Conservation (phyloP, 2,888 invertebrate genomes). For the Andrena praecox region DNA sequence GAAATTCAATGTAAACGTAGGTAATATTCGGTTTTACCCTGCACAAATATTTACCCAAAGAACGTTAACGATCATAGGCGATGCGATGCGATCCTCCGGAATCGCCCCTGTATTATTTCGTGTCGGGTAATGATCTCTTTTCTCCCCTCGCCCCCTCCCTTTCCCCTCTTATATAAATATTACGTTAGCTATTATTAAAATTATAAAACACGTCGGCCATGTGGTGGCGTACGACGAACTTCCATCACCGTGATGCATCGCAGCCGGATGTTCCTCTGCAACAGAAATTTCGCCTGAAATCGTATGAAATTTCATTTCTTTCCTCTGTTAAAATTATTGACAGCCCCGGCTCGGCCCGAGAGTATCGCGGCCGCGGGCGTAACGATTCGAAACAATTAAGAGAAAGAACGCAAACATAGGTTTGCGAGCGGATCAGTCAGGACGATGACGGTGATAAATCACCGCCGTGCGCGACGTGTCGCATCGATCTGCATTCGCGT, state of each 20-base stretch:
- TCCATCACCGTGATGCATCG: constrained; percentile 91
- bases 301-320: neutral
- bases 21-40: constrained; percentile 76
- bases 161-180: constrained; percentile 76
- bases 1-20: constrained; percentile 73
- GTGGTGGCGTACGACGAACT: constrained; percentile 84
- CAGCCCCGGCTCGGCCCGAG: neutral
- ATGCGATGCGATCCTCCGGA: constrained; percentile 40
- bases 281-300: constrained; percentile 75
- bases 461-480: constrained; percentile 44
- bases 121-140: constrained; percentile 40
- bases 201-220: constrained; percentile 76
- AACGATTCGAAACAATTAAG: constrained; percentile 53
- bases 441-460: constrained; percentile 70
- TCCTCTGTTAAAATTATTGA: neutral
- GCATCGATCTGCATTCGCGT: constrained; percentile 57
- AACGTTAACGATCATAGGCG: constrained; percentile 64
- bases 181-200: constrained; percentile 75
- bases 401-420: constrained; percentile 54
- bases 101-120: constrained; percentile 43
- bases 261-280: constrained; percentile 94
- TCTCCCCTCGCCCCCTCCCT: neutral
- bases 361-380: neutral
- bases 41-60: constrained; percentile 72
- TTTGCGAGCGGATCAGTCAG: constrained; percentile 63